Evolutionary conservation across 1,140 invertebrate genomes (phyloP).

Genomic region (Pentalonia nigronervosa): DNA sequence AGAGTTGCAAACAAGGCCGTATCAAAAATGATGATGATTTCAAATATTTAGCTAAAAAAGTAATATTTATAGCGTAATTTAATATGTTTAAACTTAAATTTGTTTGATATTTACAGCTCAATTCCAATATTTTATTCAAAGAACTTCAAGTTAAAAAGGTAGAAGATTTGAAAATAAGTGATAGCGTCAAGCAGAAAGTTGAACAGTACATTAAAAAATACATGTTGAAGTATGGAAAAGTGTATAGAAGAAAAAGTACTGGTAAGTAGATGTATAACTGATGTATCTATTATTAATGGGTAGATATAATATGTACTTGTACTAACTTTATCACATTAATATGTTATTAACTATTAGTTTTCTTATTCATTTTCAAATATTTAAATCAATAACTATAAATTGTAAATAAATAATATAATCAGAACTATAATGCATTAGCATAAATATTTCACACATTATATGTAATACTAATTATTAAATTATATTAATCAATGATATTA

Average conservation of each 20-base stretch:
- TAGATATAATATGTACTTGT: not conserved
- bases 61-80: conserved; percentile 64
- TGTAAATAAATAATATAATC: not conserved
- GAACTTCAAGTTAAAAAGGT: conserved; percentile 89
- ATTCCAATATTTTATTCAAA: conserved; percentile 96
- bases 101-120: conserved; percentile 67
- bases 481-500: too few relatives aligned
- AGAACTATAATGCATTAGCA: not conserved
- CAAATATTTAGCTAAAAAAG: conserved; percentile 94
- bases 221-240: conserved; percentile 88
- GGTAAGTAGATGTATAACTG: conserved; percentile 64
- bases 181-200: conserved; percentile 91
- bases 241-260: conserved; percentile 72
- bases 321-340: too few relatives aligned
- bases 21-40: conserved; percentile 93
- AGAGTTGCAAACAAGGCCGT: conserved; percentile 82
- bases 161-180: conserved; percentile 86
- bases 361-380: not conserved
- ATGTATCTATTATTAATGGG: not conserved
- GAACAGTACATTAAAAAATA: conserved; percentile 94
- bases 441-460: not conserved
- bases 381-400: too few relatives aligned
- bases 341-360: too few relatives aligned
- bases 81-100: conserved; percentile 50
- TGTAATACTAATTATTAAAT: not conserved